These are phyloP conservation scores for Apocheima hispidaria DNA, from an alignment of 2,888 invertebrate genomes.

Conservation along the genomic window DNA sequence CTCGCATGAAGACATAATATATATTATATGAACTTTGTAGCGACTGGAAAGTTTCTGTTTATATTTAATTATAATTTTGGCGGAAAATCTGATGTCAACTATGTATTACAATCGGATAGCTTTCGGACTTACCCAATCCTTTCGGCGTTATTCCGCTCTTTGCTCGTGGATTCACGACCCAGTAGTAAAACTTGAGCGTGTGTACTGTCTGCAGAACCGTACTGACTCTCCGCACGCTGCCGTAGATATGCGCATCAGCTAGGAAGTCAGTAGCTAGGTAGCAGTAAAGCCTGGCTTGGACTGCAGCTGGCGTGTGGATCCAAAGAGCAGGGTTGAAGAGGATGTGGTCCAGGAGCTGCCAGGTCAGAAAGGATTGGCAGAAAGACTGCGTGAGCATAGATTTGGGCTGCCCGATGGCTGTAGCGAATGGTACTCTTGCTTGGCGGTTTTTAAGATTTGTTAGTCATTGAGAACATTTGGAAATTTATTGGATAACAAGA, in stretches of 20 bases:
- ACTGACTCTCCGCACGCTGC: conserved; percentile 97
- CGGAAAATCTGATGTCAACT: too few relatives aligned
- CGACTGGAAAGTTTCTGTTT: too few relatives aligned
- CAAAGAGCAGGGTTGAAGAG: conserved; percentile 99
- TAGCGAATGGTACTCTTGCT: conserved; percentile 79
- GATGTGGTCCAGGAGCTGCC: conserved; percentile 99
- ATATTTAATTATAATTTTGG: too few relatives aligned
- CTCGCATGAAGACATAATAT: too few relatives aligned
- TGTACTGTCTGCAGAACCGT: conserved; percentile 99
- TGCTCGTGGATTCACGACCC: conserved; percentile 98
- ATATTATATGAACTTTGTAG: too few relatives aligned
- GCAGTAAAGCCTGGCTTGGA: conserved; percentile 97
- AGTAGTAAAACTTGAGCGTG: conserved; percentile 99
- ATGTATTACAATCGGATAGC: background rate
- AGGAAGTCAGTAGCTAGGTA: conserved; percentile 99
- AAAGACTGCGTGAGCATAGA: conserved; percentile 92
- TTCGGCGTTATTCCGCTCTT: conserved; percentile 98
- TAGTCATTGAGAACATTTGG: background rate
- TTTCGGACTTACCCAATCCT: conserved; percentile 91
- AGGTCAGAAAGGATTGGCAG: conserved; percentile 95
- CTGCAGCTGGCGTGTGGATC: conserved; percentile 99
- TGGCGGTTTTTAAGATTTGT: conserved; percentile 24
- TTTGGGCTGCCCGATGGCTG: conserved; percentile 83
- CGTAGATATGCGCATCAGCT: conserved; percentile 98
- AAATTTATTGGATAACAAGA: background rate